Evolutionary conservation across 2,888 invertebrate genomes (phyloP).

Genomic region (Hypolimnas misippus): DNA sequence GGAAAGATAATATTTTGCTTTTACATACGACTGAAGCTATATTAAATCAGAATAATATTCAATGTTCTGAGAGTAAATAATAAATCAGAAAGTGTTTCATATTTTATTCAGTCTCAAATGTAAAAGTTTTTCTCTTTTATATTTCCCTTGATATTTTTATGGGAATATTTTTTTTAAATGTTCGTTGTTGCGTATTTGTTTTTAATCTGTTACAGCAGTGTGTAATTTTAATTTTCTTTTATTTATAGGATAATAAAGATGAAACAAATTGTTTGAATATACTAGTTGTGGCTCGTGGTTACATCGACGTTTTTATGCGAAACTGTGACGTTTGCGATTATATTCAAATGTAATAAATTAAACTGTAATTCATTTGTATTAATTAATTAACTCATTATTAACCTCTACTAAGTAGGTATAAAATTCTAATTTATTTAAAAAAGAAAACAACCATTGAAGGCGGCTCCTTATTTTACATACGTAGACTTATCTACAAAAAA

Average conservation of each 20-base stretch:
- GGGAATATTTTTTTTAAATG: not conserved
- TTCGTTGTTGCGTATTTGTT: not conserved
- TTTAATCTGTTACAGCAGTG: not conserved
- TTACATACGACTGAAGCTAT: not conserved
- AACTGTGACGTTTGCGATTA: no score
- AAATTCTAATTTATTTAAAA: no score
- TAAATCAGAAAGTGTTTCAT: not conserved
- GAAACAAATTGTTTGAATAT: no score
- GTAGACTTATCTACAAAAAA: no score
- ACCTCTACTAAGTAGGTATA: no score
- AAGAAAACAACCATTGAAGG: no score
- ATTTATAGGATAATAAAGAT: not conserved
- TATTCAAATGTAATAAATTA: no score
- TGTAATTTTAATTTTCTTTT: not conserved
- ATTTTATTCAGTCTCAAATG: not conserved
- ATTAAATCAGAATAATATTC: not conserved
- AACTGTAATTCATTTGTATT: no score
- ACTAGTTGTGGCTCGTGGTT: no score
- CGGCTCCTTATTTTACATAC: no score
- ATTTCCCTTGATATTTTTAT: not conserved
- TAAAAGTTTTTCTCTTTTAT: not conserved
- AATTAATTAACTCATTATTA: no score
- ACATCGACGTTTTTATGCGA: no score
- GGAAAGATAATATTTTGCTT: not conserved
- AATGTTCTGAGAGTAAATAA: slow-evolving; percentile 1